Base-by-base conservation (phyloP, 2,888 invertebrate species). In the Iselma pallidipennis region DNA sequence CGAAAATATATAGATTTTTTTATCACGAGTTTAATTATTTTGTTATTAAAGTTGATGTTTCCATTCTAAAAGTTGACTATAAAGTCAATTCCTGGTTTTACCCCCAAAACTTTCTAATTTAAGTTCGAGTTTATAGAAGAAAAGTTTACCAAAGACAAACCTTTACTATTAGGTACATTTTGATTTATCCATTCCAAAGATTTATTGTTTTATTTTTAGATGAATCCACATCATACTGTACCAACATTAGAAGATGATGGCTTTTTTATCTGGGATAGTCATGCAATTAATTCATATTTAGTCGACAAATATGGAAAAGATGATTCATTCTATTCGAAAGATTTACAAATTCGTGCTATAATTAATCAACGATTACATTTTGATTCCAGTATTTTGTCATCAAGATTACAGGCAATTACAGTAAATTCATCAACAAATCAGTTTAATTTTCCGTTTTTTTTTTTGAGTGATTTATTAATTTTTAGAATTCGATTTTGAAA, bases 181-280 rank as follows among this genome's bases (percentile, higher is more conserved):
- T n/a, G n/a, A n/a, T n/a, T n/a, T n/a, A n/a, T n/a, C n/a, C n/a
- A n/a, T n/a, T n/a, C n/a, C n/a, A n/a, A n/a, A n/a, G n/a, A n/a
- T n/a, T n/a, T n/a, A n/a, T n/a, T n/a, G n/a, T n/a, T n/a, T n/a
- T n/a, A n/a, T n/a, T n/a, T n/a, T n/a, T n/a, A n/a, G n/a, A n/a
- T 85, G 1, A 87, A 86, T 76, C 86, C 87, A 0, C 82, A 84
- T 67, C 86, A 85, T 71, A 84, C 85, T 26, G 76, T 88, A 45
- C 88, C 88, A 5, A 84, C 85, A 9, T 78, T 88, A 33, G 71
- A 85, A 70, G 83, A 86, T 69, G 82, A 84, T 49, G 86, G 85
- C 49, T 85, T 83, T 74, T 59, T 82, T 84, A 52, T 78, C 21
- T 83, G 65, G 77, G 81, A 75, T 65, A 86, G 85, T 61, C 85